Conservation (phyloP, 2,888 invertebrate genomes). For the Leptopilina myrica region DNA sequence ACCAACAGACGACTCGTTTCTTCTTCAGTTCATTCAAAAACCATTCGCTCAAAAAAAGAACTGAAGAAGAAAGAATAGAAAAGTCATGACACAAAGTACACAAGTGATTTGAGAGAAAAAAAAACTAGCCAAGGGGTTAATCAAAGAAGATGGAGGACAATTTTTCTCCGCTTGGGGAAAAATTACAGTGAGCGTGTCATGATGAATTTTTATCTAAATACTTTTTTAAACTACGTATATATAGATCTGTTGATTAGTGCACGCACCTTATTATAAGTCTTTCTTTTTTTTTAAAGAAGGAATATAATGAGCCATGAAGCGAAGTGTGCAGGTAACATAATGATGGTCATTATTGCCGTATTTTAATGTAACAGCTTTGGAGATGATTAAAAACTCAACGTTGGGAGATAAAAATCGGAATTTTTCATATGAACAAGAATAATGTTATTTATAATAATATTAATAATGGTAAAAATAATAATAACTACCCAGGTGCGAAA, state of each 20-base stretch:
- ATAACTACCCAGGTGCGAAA: no score
- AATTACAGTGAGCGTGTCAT: neutral
- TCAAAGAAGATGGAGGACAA: neutral
- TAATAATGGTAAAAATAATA: neutral
- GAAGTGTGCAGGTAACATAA: constrained; percentile 1
- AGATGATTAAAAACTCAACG: constrained; percentile 10
- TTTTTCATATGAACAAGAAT: neutral
- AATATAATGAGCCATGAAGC: constrained; percentile 12
- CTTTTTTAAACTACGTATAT: constrained; percentile 4
- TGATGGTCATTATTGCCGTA: constrained; percentile 15
- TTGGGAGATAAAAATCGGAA: neutral
- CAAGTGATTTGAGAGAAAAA: neutral
- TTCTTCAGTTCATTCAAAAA: constrained; percentile 19
- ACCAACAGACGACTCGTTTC: constrained; percentile 21
- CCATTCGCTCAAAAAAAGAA: neutral
- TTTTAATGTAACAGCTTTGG: constrained; percentile 9
- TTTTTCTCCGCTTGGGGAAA: neutral
- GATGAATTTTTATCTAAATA: neutral
- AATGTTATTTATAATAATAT: neutral
- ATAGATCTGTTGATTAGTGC: constrained; percentile 33
- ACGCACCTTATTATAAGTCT: constrained; percentile 24
- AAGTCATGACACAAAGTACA: no score
- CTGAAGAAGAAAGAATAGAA: neutral
- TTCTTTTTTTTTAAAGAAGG: neutral
- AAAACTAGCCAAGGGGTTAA: no score